A percentile compares a stretch with the other conserved stretches of the same genome.
These are phyloP conservation scores for Branchinecta sandiegonensis DNA, from an alignment of 2,888 invertebrate genomes.

Conservation along the genomic window DNA sequence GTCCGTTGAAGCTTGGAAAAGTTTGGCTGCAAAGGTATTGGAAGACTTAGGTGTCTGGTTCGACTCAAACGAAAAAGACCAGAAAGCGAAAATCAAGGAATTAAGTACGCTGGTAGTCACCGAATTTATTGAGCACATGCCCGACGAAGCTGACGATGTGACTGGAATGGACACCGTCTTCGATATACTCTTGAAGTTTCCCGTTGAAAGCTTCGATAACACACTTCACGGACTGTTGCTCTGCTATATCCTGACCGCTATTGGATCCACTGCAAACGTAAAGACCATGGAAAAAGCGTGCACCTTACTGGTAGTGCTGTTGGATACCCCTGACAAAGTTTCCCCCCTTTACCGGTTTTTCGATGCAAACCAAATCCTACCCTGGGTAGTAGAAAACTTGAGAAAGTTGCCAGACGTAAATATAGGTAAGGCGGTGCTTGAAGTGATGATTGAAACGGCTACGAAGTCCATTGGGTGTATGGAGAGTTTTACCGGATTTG, in stretches of 20 bases:
- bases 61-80: too few relatives aligned
- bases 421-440: not conserved
- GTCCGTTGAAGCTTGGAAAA: too few relatives aligned
- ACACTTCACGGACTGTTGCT: not conserved
- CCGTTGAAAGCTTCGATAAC: not conserved
- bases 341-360: not conserved
- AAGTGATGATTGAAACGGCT: not conserved
- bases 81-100: too few relatives aligned
- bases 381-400: not conserved
- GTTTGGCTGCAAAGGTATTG: too few relatives aligned
- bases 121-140: too few relatives aligned
- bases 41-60: too few relatives aligned
- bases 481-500: conserved; percentile 6
- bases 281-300: not conserved
- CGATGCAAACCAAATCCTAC: not conserved
- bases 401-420: not conserved
- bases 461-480: not conserved
- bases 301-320: not conserved
- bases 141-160: too few relatives aligned
- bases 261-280: not conserved
- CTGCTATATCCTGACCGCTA: not conserved
- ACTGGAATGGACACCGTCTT: not conserved
- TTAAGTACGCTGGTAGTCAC: too few relatives aligned
- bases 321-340: not conserved
- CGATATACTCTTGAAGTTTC: not conserved